Evolutionary conservation across 2,888 invertebrate species (phyloP).

Genomic region (Agriotes lineatus): DNA sequence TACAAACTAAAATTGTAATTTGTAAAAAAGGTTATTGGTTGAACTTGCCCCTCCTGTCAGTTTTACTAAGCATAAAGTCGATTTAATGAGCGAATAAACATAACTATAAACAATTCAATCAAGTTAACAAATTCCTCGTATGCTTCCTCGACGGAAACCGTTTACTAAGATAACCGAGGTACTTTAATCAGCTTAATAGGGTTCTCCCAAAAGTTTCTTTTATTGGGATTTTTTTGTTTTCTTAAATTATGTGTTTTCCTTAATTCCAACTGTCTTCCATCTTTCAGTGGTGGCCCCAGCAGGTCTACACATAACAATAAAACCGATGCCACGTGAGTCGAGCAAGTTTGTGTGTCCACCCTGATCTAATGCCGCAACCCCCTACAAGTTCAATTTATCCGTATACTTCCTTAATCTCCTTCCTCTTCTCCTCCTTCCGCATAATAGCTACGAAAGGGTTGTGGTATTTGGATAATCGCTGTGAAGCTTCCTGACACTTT

Average conservation of each 20-base stretch:
- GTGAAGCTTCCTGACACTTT: conserved; percentile 28
- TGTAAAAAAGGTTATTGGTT: no score
- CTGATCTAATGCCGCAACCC: conserved; percentile 43
- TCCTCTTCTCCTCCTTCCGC: conserved; percentile 32
- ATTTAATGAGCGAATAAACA: no score
- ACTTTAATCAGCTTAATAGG: conserved; percentile 18
- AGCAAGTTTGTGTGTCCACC: conserved; percentile 45
- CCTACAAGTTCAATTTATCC: conserved; percentile 44
- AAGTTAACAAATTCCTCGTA: not conserved
- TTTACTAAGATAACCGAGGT: not conserved
- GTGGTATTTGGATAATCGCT: conserved; percentile 39
- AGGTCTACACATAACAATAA: conserved; percentile 47
- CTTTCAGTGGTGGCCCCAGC: conserved; percentile 36
- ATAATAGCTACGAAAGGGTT: conserved; percentile 40
- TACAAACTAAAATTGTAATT: no score
- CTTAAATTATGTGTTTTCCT: conserved; percentile 29
- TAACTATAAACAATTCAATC: not conserved
- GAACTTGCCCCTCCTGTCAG: no score
- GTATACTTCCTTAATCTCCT: conserved; percentile 41
- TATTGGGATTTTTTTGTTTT: conserved; percentile 24
- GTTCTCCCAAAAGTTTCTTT: conserved; percentile 17
- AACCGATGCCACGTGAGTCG: conserved; percentile 46
- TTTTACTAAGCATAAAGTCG: no score
- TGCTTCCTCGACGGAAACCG: not conserved
- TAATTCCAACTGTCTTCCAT: conserved; percentile 33